Evolutionary conservation across 1,140 invertebrate genomes (phyloP), one percentile per base, ranked within the genome.

Genomic region (Muscidifurax raptorellus): DNA sequence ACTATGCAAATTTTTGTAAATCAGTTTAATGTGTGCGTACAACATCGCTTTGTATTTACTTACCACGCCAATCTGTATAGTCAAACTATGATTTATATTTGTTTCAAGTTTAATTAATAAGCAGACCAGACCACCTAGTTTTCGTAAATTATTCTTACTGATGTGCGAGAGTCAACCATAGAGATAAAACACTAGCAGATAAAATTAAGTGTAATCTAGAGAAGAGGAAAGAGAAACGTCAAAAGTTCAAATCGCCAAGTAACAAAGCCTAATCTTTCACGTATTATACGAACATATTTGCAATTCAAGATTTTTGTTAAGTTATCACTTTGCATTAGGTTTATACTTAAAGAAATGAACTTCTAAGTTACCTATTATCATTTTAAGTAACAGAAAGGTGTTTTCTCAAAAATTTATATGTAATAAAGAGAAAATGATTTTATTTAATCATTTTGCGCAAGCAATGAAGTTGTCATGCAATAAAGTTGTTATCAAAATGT

Each of bases 161-260:
- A 13, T 18, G 27, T n/a, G 22, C 10, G 10, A 59, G 18, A 81
- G n/a, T n/a, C 25, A 32, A 72, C 27, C n/a, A n/a, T 74, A 72
- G 18, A 81, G 40, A 81, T 81, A 78, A n/a, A n/a, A 78, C 52
- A n/a, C 75, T 77, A 30, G 27, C 25, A 47, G 28, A 81, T 74
- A 28, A 69, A 81, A 28, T 18, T 44, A 69, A 47, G 72, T 80
- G 13, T 74, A 52, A 81, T 81, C 69, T 27, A n/a, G 52, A 9
- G 69, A 69, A 27, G 25, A 47, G 40, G 36, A 69, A 67, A 27
- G 78, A 59, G 32, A 67, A 22, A 28, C 25, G 25, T 67, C 15
- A 79, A 13, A 78, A 36, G 1, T 67, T 32, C 13, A 25, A 79
- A 5, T 3, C 2, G 64, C 3, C 64, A 36, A 78, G 32, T 66